phyloP scores from a whole-genome alignment of 1,140 invertebrate species.

The Solenopsis invicta region DNA sequence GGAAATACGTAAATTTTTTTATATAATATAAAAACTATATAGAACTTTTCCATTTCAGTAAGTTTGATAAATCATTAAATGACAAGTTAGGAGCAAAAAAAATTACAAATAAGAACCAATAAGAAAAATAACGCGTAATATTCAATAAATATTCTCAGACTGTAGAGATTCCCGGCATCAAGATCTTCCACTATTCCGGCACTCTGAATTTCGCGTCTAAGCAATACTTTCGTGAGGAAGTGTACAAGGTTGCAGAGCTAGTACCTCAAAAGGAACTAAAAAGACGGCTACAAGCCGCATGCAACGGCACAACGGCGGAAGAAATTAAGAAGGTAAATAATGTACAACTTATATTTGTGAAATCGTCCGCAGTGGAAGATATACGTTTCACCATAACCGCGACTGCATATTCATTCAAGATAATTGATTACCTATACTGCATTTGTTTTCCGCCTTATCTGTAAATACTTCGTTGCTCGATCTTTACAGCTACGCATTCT shows the following conservation, averaged over 20 bases:
- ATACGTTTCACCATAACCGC: not conserved
- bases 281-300: conserved; percentile 69
- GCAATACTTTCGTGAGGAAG: conserved; percentile 88
- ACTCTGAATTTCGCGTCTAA: conserved; percentile 92
- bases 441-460: not conserved
- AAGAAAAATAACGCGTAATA: not conserved
- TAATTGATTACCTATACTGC: not conserved
- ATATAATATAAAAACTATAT: not conserved
- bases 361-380: not conserved
- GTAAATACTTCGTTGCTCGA: not conserved
- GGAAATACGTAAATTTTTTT: not conserved
- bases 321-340: conserved; percentile 76
- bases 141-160: conserved; percentile 87
- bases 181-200: conserved; percentile 93
- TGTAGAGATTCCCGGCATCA: conserved; percentile 90
- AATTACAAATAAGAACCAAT: conserved; percentile 75
- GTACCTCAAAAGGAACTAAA: conserved; percentile 83
- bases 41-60: not conserved
- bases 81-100: not conserved
- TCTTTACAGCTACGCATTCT: conserved; percentile 87
- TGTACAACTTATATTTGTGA: conserved; percentile 20
- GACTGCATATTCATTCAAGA: not conserved
- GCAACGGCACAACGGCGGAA: conserved; percentile 73
- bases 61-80: conserved; percentile 1
- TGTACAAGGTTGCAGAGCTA: conserved; percentile 88